Evolutionary conservation across 1,140 invertebrate species (phyloP), one percentile per base, ranked within the genome.

Genomic region (Halesus radiatus): DNA sequence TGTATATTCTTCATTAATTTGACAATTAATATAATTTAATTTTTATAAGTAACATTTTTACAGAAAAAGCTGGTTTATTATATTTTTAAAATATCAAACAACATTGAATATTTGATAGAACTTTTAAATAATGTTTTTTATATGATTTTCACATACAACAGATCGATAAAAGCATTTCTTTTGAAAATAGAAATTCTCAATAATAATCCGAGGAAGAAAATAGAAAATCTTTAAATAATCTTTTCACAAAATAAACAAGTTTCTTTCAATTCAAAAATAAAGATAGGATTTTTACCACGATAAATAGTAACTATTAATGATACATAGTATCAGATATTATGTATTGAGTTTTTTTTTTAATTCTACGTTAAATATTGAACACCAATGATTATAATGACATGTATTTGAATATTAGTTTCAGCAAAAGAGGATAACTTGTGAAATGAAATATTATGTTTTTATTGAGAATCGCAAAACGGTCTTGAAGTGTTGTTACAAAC

Each of bases 101-200:
- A 45, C 37, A 7, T 13, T 45, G 8, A 45, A 13, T 45, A 45
- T 45, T 13, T 45, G 10, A 45, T 45, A 45, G 18, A 56, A 56
- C 20, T 18, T 56, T 1, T 1, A 20, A 56, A 7, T 56, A 8
- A 56, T 20, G 54, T 56, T 56, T 56, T 56, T 22, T 56, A 56
- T 56, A 22, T 20, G n/a, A 18, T 45, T 45, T 45, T 56, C 54
- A 22, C 54, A 56, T 56, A 18, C 54, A 56, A 56, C 54, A 20
- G 54, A 18, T 20, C 5, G 54, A 56, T 56, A 56, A 20, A 56
- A 56, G 5, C 54, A 56, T 20, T 56, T 56, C 37, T 45, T 29
- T 66, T 23, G 22, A 16, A 66, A 66, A 29, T 66, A 66, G 62
- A 66, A 66, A 26, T 26, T 66, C 32, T 16, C 23, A 66, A 66